These are phyloP conservation scores for Eulacestoma nigropectus DNA, from an alignment of 2,113 vertebrate species.

Conservation along the genomic window DNA sequence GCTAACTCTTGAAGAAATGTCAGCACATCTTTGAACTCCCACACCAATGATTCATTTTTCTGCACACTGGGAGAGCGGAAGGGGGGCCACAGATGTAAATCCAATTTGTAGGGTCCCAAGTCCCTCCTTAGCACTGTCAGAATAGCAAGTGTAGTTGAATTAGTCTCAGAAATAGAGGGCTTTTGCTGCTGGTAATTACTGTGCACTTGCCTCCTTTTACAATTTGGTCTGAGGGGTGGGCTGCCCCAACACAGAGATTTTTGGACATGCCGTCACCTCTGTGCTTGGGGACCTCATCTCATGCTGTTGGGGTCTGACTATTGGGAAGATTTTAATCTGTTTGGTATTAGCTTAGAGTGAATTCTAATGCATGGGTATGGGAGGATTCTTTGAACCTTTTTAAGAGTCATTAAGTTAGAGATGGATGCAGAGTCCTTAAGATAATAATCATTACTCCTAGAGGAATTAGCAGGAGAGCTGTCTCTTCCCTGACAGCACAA, in stretches of 20 bases:
- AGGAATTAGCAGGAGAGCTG: neutral
- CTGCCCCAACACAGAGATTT: neutral
- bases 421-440: neutral
- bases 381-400: neutral
- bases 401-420: neutral
- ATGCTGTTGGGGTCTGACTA: fast-evolving
- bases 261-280: neutral
- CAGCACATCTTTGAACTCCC: neutral
- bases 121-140: neutral
- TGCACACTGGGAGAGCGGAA: neutral
- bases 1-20: neutral
- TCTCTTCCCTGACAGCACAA: neutral
- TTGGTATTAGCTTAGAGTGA: neutral
- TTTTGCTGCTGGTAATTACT: neutral
- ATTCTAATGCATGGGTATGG: neutral
- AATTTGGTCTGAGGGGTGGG: neutral
- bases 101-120: neutral
- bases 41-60: neutral
- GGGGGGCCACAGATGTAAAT: neutral
- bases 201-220: neutral
- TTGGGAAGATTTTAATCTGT: neutral
- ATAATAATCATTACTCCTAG: neutral
- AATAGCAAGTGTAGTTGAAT: neutral
- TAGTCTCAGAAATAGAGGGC: neutral
- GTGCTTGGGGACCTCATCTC: fast-evolving